Evolutionary conservation across 2,888 invertebrate species (phyloP).

Genomic region (Hyposoter didymator): DNA sequence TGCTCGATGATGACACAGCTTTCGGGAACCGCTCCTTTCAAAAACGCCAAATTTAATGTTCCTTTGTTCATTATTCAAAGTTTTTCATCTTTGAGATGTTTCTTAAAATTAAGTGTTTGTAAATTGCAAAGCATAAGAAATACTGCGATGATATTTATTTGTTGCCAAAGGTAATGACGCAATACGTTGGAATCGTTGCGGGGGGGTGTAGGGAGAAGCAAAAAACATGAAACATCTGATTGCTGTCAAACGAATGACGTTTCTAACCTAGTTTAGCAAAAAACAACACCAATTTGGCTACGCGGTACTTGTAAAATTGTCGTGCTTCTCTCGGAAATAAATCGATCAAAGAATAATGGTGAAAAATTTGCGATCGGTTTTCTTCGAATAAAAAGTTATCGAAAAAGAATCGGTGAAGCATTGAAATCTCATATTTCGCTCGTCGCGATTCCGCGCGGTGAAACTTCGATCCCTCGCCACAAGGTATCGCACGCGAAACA

Average conservation of each 20-base stretch:
- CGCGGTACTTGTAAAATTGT: neutral
- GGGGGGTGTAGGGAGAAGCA: neutral
- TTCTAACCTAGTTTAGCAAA: neutral
- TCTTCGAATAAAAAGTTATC: neutral
- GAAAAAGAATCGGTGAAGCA: neutral
- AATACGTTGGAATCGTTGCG: neutral
- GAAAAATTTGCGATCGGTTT: neutral
- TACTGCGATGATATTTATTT: neutral
- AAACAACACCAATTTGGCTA: neutral
- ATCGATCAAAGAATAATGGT: neutral
- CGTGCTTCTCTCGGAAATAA: neutral
- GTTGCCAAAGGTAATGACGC: neutral
- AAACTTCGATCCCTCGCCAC: neutral
- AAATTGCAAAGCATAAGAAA: neutral
- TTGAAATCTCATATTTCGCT: neutral
- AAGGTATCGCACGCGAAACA: neutral
- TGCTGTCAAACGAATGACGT: constrained; percentile 12
- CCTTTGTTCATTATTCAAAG: neutral
- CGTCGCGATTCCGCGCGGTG: neutral
- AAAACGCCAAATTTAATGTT: neutral
- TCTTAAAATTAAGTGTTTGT: neutral
- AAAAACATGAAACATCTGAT: constrained; percentile 10
- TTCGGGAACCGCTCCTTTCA: neutral
- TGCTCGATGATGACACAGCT: neutral
- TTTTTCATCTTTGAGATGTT: neutral